These are phyloP conservation scores for Ctenicera cuprea DNA, from an alignment of 2,888 invertebrate species.

Conservation along the genomic window DNA sequence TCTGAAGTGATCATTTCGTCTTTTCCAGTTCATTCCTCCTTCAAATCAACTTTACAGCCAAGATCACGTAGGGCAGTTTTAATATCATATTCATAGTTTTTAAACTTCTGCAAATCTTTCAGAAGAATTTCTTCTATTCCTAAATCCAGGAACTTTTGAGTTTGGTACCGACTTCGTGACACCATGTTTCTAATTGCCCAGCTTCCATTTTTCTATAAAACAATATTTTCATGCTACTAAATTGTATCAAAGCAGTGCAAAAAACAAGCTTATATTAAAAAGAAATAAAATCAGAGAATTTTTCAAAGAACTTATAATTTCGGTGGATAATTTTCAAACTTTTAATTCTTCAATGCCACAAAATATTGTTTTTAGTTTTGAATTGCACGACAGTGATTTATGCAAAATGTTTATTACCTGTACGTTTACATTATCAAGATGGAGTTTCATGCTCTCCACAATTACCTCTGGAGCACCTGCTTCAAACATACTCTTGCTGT, in stretches of 20 bases:
- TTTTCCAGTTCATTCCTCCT: constrained; percentile 91
- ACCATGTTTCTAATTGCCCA: constrained; percentile 95
- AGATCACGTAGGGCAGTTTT: constrained; percentile 92
- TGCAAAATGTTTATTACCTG: constrained; percentile 74
- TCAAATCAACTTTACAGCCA: constrained; percentile 86
- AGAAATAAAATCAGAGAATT: too few species aligned
- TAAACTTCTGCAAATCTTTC: constrained; percentile 76
- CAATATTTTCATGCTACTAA: not conserved
- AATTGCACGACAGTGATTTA: not conserved
- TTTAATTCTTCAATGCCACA: too few species aligned
- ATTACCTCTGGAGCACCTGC: constrained; percentile 83
- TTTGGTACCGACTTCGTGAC: constrained; percentile 83
- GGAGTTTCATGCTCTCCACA: constrained; percentile 82
- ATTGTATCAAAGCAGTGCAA: not conserved
- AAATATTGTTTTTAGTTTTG: not conserved
- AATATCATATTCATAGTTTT: constrained; percentile 81
- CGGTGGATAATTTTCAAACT: too few species aligned
- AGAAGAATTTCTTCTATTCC: constrained; percentile 85
- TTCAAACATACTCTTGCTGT: constrained; percentile 83
- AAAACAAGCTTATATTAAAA: too few species aligned
- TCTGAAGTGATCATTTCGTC: constrained; percentile 75
- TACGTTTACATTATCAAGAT: constrained; percentile 78
- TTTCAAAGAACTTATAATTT: too few species aligned
- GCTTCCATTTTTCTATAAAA: constrained; percentile 83
- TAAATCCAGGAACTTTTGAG: constrained; percentile 80